Conservation (phyloP, 1,140 invertebrate species). For the Hycleus phaleratus region DNA sequence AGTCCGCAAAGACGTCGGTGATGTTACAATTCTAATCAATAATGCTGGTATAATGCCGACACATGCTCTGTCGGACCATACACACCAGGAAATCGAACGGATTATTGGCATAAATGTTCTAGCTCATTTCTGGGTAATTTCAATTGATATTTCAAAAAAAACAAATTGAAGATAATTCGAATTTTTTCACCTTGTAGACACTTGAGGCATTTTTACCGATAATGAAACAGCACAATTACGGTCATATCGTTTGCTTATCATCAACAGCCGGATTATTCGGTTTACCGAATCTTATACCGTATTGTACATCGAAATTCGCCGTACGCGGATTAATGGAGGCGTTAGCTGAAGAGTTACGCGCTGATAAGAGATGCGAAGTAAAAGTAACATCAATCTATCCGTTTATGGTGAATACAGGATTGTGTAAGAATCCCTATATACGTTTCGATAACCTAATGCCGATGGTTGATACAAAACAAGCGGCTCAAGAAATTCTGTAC, state of each 20-base stretch:
- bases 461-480: slow-evolving; percentile 54
- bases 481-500: slow-evolving; percentile 51
- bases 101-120: slow-evolving; percentile 73
- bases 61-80: slow-evolving; percentile 57
- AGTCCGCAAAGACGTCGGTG: slow-evolving; percentile 54
- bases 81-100: slow-evolving; percentile 56
- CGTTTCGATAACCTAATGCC: slow-evolving; percentile 60
- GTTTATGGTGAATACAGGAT: slow-evolving; percentile 77
- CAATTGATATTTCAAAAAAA: neutral
- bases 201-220: slow-evolving; percentile 64
- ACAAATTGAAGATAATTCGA: neutral
- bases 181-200: slow-evolving; percentile 19
- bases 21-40: slow-evolving; percentile 68
- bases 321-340: slow-evolving; percentile 71
- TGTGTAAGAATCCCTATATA: slow-evolving; percentile 68
- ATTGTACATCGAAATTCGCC: slow-evolving; percentile 78
- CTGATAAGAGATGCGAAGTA: slow-evolving; percentile 51
- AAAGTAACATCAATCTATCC: slow-evolving; percentile 75
- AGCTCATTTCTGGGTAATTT: slow-evolving; percentile 69
- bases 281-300: slow-evolving; percentile 68
- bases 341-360: slow-evolving; percentile 59
- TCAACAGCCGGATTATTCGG: slow-evolving; percentile 75
- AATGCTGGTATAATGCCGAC: slow-evolving; percentile 87
- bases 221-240: slow-evolving; percentile 71
- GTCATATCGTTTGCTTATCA: slow-evolving; percentile 76